Evolutionary conservation across 2,797 vertebrate genomes (phyloP), one percentile per base, ranked within the genome.

Genomic region (Mormyrops attenuatus): DNA sequence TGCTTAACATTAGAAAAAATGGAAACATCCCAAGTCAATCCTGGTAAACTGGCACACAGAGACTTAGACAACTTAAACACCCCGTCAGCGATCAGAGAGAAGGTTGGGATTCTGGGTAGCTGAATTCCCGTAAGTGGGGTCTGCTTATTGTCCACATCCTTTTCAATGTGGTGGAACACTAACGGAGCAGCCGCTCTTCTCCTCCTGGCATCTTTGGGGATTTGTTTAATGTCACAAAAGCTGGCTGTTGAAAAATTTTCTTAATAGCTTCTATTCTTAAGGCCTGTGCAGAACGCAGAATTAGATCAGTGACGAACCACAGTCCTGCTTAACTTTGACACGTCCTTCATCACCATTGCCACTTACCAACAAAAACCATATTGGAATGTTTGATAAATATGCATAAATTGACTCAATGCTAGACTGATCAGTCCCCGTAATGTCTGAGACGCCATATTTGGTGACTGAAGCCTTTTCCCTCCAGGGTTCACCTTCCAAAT

Each of bases 91-190:
- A 82, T 73, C 22, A 47, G 34, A 84, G 63, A 89, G 85, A 53
- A 85, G 55, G 13, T 1, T 17, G 57, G 77, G 89, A 66, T 57
- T 87, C 52, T 87, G 89, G 63, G 90, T 88, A 88, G 73, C 52
- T 88, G 55, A 13, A 9, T 86, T 63, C 73, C 30, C 89, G 66
- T 22, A 85, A 85, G 88, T 85, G 89, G 86, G 88, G 20, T 89
- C 88, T 90, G 73, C 85, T 91, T 80, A 85, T 82, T 53, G 38
- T 90, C 88, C 52, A 87, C n/a, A 30, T 73, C 69, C 66, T 30
- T 44, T 47, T 84, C 88, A 73, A 85, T 89, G 41, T 89, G 82
- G 30, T n/a, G 85, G 55, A 89, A 82, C 13, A 86, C n/a, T 88
- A 85, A 50, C 38, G 20, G 30, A 89, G 89, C 60, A 44, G 52